Conservation (phyloP, 2,113 vertebrate genomes). For the Dermatemys mawii region DNA sequence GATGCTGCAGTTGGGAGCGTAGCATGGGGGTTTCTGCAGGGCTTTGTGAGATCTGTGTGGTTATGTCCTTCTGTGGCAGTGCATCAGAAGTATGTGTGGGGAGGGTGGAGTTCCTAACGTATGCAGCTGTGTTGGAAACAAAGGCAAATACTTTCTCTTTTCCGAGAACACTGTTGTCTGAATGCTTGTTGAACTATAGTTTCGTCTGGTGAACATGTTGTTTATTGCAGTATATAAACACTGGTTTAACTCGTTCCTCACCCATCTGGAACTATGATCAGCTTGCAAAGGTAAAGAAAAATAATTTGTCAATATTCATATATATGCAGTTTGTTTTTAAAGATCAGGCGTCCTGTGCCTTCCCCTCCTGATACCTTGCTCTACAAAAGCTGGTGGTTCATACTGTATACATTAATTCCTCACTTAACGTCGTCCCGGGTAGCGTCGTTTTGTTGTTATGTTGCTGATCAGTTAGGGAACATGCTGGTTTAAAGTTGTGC, state of each 20-base stretch:
- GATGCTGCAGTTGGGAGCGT: background rate
- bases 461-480: too few species aligned
- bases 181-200: background rate
- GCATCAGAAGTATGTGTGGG: background rate
- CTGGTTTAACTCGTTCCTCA: background rate
- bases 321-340: background rate
- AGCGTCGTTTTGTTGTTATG: too few species aligned
- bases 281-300: background rate
- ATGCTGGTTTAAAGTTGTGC: too few species aligned
- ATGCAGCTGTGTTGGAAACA: background rate
- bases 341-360: background rate
- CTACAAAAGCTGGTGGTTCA: background rate
- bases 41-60: background rate
- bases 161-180: background rate
- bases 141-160: background rate
- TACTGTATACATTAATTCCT: background rate
- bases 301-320: background rate
- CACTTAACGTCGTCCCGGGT: too few species aligned
- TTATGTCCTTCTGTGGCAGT: background rate
- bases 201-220: background rate
- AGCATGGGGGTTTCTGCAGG: background rate
- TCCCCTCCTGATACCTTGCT: background rate
- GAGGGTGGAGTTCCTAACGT: background rate
- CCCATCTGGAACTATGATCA: background rate
- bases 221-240: background rate